Evolutionary conservation across 1,140 invertebrate genomes (phyloP), one percentile per base, ranked within the genome.

Genomic region (Eupeodes corollae): DNA sequence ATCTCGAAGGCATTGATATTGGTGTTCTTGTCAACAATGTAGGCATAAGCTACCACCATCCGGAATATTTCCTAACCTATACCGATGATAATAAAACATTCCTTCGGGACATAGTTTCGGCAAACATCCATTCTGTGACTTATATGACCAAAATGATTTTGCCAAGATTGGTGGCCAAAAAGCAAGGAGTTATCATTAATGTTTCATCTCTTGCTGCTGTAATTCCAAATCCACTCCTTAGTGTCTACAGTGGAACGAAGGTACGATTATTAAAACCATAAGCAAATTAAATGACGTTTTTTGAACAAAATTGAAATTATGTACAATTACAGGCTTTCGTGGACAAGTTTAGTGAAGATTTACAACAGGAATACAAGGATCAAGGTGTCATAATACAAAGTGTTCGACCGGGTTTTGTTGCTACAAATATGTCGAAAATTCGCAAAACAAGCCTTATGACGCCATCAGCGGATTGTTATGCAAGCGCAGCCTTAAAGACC

Each of bases 21-120:
- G 92, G 90, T 1, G 82, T 93, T 14, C 73, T 98, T 10, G 79
- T 98, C 6, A 99, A 99, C 68, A 98, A 98, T 73, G 93, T 96
- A 1, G 95, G 94, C 5, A 81, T 91, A 50, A 90, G 87, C 44
- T 96, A 96, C 68, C 73, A 80, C 0, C 79, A 88, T 68, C 93
- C 94, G 0, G 86, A 91, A 59, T 84, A 86, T 56, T 90, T 91
- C 63, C 70, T 85, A 1, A 76, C 84, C 13, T 62, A 86, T 1
- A 73, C 77, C 8, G 76, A 86, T 44, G 70, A 73, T 55, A 52
- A 65, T 52, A 72, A 78, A 0, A 66, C 71, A 41, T 55, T 75
- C 6, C 64, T 74, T 32, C 56, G 65, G n/a, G 70, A 79, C 42
- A 76, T 90, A 46, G 75, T 91, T 18, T 76, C 79, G 51, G 80